phyloP scores from a whole-genome alignment of 2,113 vertebrate species.

The Delphinus delphis region DNA sequence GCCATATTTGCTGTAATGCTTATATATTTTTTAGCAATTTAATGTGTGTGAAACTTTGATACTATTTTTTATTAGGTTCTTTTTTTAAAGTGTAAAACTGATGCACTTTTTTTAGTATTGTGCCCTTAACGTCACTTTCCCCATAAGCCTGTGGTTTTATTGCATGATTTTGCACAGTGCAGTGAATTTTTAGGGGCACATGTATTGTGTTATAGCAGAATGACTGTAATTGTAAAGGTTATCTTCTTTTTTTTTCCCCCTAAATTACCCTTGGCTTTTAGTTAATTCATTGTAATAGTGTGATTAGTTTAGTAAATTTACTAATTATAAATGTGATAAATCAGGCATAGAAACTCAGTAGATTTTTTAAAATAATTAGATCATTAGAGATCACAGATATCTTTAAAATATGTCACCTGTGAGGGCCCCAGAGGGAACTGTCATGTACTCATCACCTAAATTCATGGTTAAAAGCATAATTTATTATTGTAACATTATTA shows the following conservation, averaged over 20 bases:
- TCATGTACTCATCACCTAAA: not conserved
- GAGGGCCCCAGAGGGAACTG: not conserved
- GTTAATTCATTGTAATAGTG: not conserved
- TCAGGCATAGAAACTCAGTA: not conserved
- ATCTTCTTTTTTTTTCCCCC: not conserved
- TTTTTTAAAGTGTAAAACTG: not conserved
- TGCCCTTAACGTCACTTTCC: not conserved
- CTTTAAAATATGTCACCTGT: not conserved
- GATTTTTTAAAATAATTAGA: not conserved
- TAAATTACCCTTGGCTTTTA: not conserved
- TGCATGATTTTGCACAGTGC: not conserved
- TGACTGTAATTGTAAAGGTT: not conserved
- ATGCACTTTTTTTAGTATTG: not conserved
- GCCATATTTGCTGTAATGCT: not conserved
- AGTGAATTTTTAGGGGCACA: not conserved
- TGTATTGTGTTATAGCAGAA: not conserved
- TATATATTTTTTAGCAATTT: not conserved
- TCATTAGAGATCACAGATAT: not conserved
- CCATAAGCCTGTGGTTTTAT: not conserved
- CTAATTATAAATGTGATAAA: not conserved
- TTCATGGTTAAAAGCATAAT: not conserved
- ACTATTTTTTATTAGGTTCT: not conserved
- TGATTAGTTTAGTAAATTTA: not conserved
- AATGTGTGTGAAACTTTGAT: not conserved
- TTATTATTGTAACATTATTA: not conserved